These are phyloP conservation scores for Drosophila paramelanica DNA, from an alignment of 2,888 invertebrate genomes.

Conservation along the genomic window DNA sequence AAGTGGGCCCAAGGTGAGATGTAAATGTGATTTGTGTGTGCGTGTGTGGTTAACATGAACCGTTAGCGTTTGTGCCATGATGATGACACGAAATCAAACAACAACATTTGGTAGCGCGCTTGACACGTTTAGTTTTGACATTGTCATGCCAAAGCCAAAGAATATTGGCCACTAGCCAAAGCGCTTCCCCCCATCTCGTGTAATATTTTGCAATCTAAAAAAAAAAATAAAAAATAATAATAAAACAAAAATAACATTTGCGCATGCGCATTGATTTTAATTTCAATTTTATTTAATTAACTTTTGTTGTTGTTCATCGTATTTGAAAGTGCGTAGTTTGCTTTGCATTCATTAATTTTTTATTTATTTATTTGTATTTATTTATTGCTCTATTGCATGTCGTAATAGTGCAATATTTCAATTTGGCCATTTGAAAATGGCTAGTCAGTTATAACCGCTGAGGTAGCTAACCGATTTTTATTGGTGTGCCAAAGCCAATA, in stretches of 20 bases:
- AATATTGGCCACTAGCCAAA: conserved; percentile 61
- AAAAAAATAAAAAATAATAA: not conserved
- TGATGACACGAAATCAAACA: conserved; percentile 55
- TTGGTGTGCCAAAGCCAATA: conserved; percentile 46
- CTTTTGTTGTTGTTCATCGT: conserved; percentile 8
- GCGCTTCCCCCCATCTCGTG: not conserved
- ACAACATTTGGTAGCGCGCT: conserved; percentile 36
- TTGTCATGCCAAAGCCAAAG: conserved; percentile 73
- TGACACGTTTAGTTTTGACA: conserved; percentile 76
- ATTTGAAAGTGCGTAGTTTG: conserved; percentile 44
- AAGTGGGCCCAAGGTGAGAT: conserved; percentile 68
- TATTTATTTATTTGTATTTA: conserved; percentile 20
- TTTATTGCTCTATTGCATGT: conserved; percentile 48
- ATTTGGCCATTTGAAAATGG: conserved; percentile 50
- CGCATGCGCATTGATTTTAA: conserved; percentile 68
- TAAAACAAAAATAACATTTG: conserved; percentile 34
- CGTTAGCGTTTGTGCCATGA: conserved; percentile 63
- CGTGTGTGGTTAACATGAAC: conserved; percentile 47
- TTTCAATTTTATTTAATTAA: conserved; percentile 28
- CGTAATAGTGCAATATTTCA: conserved; percentile 58
- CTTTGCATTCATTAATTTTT: conserved; percentile 32
- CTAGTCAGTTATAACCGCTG: conserved; percentile 20
- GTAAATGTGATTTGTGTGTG: conserved; percentile 54
- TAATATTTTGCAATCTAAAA: conserved; percentile 47
- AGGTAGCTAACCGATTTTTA: conserved; percentile 22